Base-by-base conservation (phyloP, 2,888 invertebrate species). In the Phyllotreta striolata region DNA sequence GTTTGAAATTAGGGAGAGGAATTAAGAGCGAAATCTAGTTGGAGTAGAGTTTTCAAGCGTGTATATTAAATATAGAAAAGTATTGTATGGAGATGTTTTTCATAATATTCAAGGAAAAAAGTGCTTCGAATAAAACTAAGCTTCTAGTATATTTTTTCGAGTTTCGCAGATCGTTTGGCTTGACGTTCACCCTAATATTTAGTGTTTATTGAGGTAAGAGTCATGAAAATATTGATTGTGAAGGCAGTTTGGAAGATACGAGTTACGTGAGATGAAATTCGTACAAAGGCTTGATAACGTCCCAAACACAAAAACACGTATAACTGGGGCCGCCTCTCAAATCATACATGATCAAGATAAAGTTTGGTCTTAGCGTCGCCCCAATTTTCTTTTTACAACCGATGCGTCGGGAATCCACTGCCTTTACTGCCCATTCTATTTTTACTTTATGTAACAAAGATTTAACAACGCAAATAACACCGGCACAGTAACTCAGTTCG, bases 171-270 rank as follows among this genome's bases (percentile, higher is more conserved):
- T 41, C 43, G 43, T 55, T 55, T 12, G 41, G 35, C 41, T 43
- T 55, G 55, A 55, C 55, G 34, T 55, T 55, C 43, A 43, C 55
- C 35, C 34, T 55, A 55, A 55, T 55, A 55, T 41, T 55, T 41
- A 55, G 41, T 41, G 43, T 55, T 52, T 55, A 55, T 55, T n/a
- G 41, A 43, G 55, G 34, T 43, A 55, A 41, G 14, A 54, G 39
- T 54, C 43, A 55, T 55, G 55, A 55, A 55, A 55, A 55, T 55
- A 55, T 55, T 55, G 55, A 55, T 55, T 55, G 55, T 24, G 43
- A 41, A 54, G 40, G 54, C 35, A 40, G 55, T 55, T 55, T 55
- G 43, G 43, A 55, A 55, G 43, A 55, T 55, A 55, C 55, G 55
- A 55, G 41, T 55, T 55, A 55, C 43, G 43, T 41, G 55, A 41